A percentile compares a stretch with the other conserved stretches of the same genome.
Conservation (phyloP, 1,140 invertebrate species). For the Aphis craccivora region DNA sequence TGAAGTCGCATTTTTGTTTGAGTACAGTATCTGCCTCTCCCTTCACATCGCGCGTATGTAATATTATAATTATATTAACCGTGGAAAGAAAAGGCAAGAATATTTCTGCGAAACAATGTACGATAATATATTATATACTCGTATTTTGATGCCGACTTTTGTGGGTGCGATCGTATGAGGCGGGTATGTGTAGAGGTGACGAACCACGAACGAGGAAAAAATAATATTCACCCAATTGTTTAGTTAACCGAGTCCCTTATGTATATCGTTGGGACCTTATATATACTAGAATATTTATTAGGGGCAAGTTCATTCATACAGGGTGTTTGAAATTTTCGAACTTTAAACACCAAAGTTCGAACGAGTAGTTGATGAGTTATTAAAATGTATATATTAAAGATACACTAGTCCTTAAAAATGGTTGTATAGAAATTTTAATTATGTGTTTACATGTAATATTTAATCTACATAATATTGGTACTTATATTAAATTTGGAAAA, state of each 20-base stretch:
- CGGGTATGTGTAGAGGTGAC: background rate
- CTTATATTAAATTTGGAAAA: background rate
- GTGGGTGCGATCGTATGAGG: background rate
- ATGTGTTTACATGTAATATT: background rate
- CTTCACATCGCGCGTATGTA: background rate
- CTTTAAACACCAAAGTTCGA: background rate
- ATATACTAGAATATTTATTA: background rate
- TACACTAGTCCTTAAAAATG: background rate
- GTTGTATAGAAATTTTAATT: background rate
- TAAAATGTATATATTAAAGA: background rate
- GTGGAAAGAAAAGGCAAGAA: slow-evolving; percentile 11
- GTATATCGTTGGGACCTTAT: slow-evolving; percentile 34
- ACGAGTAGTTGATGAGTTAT: background rate
- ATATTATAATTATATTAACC: slow-evolving; percentile 46
- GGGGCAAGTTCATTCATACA: background rate
- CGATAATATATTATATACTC: no score
- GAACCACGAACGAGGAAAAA: background rate
- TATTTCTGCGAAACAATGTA: background rate
- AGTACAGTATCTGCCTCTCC: background rate
- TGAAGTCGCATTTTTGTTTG: slow-evolving; percentile 43
- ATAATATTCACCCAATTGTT: slow-evolving; percentile 42
- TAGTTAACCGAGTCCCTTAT: slow-evolving; percentile 49
- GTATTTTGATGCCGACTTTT: no score
- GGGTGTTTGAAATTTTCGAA: background rate
- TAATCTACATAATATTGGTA: background rate